phyloP scores from a whole-genome alignment of 2,113 vertebrate genomes.

The Plotosus lineatus region DNA sequence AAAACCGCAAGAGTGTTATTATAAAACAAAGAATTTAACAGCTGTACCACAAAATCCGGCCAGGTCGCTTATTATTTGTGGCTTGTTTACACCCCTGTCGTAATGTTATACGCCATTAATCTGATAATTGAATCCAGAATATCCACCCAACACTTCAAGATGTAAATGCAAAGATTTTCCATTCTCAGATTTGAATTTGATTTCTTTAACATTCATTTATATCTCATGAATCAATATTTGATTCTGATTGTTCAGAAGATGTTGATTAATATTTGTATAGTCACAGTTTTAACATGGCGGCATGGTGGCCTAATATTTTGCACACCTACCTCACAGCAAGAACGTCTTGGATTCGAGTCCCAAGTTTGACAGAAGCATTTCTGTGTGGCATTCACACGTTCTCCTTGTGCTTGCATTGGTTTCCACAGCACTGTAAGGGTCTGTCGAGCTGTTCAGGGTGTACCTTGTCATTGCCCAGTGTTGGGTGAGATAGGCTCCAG shows the following conservation, averaged over 20 bases:
- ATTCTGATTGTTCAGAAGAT: not conserved
- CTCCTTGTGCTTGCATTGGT: no score
- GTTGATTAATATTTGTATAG: not conserved
- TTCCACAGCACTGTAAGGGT: no score
- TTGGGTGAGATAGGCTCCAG: no score
- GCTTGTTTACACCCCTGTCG: not conserved
- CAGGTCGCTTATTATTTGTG: not conserved
- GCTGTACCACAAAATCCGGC: not conserved
- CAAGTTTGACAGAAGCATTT: no score
- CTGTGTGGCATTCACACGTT: no score
- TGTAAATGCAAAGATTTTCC: not conserved
- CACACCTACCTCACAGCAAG: no score
- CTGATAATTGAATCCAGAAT: not conserved
- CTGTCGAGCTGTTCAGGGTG: no score
- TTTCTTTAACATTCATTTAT: not conserved
- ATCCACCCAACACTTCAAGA: not conserved
- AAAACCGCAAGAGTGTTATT: no score
- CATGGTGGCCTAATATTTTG: no score
- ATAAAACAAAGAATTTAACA: slow-evolving; percentile 3
- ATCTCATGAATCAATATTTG: not conserved
- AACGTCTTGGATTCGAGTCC: no score
- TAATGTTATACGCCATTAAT: not conserved
- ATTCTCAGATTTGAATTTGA: not conserved
- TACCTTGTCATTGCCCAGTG: no score
- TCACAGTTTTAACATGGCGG: not conserved